Evolutionary conservation across 2,888 invertebrate species (phyloP), one percentile per base, ranked within the genome.

Genomic region (Xestia sexstrigata): DNA sequence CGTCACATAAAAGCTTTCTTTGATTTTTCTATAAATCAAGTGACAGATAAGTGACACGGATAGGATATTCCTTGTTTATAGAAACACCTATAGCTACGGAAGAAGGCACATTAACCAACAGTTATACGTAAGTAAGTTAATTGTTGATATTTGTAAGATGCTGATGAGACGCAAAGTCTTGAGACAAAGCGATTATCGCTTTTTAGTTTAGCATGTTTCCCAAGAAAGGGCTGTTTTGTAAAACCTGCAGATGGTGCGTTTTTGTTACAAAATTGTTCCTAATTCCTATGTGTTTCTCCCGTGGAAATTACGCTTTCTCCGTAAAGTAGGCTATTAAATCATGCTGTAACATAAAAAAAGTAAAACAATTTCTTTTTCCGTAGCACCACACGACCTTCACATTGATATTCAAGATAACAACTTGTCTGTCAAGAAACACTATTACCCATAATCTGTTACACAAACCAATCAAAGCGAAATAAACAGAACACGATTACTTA

Each of bases 401-500:
- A 69, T 69, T 69, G 26, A 65, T 35, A 81, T 65, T 69, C 35
- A 81, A 62, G 23, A 58, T 55, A 35, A 6, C 9, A 62, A 42
- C n/a, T n/a, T 45, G 69, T 11, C 42, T 63, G 13, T 62, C 69
- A 55, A 65, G 65, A 75, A 77, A 69, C 69, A 75, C 72, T 55
- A 75, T 42, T 52, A 47, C 39, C 45, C 52, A 68, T 82, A 79
- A 79, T 79, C 79, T 60, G 13, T 58, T 49, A 76, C 47, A 81
- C 58, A 69, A 74, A 77, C 65, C 67, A 84, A 84, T 85, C 83
- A 85, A 75, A 73, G 63, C 74, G 66, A 82, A 84, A 81, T 81
- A 84, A 83, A 78, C 65, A 79, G 69, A 70, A 79, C 79, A 83
- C 76, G 73, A 87, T 79, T 78, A 83, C 71, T 74, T 80, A 88